Evolutionary conservation across 2,113 vertebrate species (phyloP).

Genomic region (Elgaria multicarinata): DNA sequence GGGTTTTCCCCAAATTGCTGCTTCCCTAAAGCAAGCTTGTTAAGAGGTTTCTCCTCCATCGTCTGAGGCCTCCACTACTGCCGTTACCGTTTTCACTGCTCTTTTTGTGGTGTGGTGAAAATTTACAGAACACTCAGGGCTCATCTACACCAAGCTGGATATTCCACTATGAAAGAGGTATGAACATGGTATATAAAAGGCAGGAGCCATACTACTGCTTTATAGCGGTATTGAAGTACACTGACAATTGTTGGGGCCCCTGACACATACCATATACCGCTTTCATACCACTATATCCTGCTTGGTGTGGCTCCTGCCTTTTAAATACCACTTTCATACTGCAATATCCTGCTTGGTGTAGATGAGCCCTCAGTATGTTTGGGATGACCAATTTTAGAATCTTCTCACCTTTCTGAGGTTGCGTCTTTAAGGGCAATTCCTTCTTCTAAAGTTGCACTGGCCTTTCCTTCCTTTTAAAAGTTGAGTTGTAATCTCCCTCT

Average conservation of each 20-base stretch:
- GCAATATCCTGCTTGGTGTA: too few relatives aligned
- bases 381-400: neutral
- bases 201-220: too few relatives aligned
- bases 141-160: too few relatives aligned
- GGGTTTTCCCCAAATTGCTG: neutral
- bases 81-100: neutral
- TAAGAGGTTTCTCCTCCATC: neutral
- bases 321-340: too few relatives aligned
- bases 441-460: neutral
- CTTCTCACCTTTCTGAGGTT: neutral
- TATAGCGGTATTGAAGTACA: too few relatives aligned
- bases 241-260: too few relatives aligned
- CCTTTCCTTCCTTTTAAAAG: slow-evolving; percentile 6
- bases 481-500: neutral
- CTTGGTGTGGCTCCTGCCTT: too few relatives aligned
- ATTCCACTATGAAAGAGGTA: too few relatives aligned
- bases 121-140: too few relatives aligned
- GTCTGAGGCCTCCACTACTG: neutral
- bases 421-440: neutral
- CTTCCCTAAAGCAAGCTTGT: neutral
- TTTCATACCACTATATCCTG: too few relatives aligned
- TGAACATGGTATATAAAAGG: too few relatives aligned
- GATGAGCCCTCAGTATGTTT: neutral
- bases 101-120: neutral
- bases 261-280: too few relatives aligned